Percentiles rank a stretch among this genome's conserved stretches.
phyloP scores from a whole-genome alignment of 2,797 vertebrate genomes.

The Scleropages formosus region DNA sequence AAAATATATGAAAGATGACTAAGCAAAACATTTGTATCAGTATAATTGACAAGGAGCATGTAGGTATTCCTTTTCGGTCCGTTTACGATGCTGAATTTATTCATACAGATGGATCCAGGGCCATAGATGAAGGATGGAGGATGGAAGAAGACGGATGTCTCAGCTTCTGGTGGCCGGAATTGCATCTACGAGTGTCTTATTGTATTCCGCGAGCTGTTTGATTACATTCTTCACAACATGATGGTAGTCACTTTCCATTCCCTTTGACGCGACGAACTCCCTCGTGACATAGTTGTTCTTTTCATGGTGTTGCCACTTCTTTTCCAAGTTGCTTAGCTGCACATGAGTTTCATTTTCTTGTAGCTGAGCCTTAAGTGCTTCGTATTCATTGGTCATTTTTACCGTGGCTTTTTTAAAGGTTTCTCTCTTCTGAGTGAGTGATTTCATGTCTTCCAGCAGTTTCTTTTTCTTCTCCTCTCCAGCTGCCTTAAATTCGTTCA shows the following conservation, averaged over 20 bases:
- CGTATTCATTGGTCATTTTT: constrained; percentile 69
- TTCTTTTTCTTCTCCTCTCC: constrained; percentile 88
- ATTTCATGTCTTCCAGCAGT: constrained; percentile 79
- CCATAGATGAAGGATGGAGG: too few relatives aligned
- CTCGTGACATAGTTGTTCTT: constrained; percentile 99
- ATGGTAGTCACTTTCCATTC: constrained; percentile 85
- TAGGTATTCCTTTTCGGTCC: too few relatives aligned
- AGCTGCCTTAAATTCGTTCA: constrained; percentile 75
- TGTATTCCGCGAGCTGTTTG: constrained; percentile 83
- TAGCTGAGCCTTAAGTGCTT: constrained; percentile 75
- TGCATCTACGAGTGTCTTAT: constrained; percentile 78
- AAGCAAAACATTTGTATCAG: too few relatives aligned
- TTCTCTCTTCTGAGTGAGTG: constrained; percentile 65
- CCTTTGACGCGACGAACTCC: constrained; percentile 93
- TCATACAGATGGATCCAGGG: too few relatives aligned
- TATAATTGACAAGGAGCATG: too few relatives aligned
- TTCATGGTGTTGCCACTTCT: constrained; percentile 94
- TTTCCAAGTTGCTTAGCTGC: constrained; percentile 93
- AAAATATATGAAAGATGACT: too few relatives aligned
- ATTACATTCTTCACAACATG: constrained; percentile 75
- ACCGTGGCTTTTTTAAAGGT: constrained; percentile 78
- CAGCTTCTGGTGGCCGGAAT: constrained; percentile 78
- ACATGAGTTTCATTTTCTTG: constrained; percentile 90
- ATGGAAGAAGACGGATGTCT: constrained; percentile 34
- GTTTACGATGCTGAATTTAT: too few relatives aligned